Base-by-base conservation (phyloP, 1,140 invertebrate species). In the Contarinia nasturtii region DNA sequence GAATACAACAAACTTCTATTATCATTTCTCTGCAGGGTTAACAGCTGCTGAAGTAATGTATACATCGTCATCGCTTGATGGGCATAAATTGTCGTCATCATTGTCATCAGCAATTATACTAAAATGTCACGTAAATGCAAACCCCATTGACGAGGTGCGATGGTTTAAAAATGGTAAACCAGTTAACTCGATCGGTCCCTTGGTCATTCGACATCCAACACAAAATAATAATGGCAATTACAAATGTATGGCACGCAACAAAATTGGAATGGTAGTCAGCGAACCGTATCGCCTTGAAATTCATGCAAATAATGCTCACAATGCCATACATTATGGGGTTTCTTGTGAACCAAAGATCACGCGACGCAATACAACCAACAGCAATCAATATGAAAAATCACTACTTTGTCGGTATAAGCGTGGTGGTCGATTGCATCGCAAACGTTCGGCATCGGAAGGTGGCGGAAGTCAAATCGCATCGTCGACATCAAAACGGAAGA, bases 91-190 rank as follows among this genome's bases (percentile, higher is more conserved):
- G 27, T 27, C 27, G 27, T n/a, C n/a, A n/a, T n/a, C n/a, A n/a
- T n/a, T n/a, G n/a, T n/a, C n/a, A n/a, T n/a, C n/a, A n/a, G 36
- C 12, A 52, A 65, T 86, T 45, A 68, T 75, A 44, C 67, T 87
- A 33, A 73, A 76, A 52, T 87, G 83, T 65, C 75, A 79, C 53
- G 75, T 80, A 46, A 77, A 82, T 34, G 82, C 80, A 19, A 80
- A 76, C 51, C 52, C 55, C n/a, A 76, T 79, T 18, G 76, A 81
- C 47, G 66, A 70, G 51, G 75, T 78, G 54, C 73, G 82, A 56
- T 87, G 82, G 82, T 84, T 79, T 66, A 77, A 79, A 47, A 84
- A 86, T 55, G 75, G 67, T 44, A 70, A 71, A 53, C 72, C 73
- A 47, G 50, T 84, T 36, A 65, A 67, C 10, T 27, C 27, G 27